Evolutionary conservation across 2,888 invertebrate species (phyloP).

Genomic region (Dinocampus coccinellae): DNA sequence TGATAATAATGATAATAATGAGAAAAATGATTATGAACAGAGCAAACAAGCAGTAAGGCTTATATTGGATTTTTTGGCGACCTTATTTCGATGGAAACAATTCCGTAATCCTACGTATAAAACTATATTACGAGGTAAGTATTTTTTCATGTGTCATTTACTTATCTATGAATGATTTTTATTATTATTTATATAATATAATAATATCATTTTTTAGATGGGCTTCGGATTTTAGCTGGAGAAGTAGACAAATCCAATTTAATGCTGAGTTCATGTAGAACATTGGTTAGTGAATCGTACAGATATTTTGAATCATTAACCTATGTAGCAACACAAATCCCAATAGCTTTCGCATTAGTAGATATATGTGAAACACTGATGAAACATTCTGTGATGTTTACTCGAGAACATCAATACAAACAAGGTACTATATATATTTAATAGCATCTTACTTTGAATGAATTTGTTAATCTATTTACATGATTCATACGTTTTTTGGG

Average conservation of each 20-base stretch:
- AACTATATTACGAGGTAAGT: conserved; percentile 59
- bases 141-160: background rate
- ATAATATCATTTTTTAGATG: conserved; percentile 50
- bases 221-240: conserved; percentile 59
- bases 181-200: background rate
- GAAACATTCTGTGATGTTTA: conserved; percentile 61
- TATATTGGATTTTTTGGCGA: conserved; percentile 73
- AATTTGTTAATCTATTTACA: background rate
- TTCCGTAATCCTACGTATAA: conserved; percentile 71
- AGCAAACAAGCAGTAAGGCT: conserved; percentile 71
- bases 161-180: background rate
- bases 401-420: conserved; percentile 52
- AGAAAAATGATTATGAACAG: conserved; percentile 44
- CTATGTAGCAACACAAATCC: conserved; percentile 64
- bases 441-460: background rate
- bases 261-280: conserved; percentile 57
- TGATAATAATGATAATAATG: conserved; percentile 36
- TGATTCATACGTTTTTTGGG: conserved; percentile 1
- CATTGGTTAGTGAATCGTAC: conserved; percentile 64
- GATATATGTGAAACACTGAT: conserved; percentile 61
- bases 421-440: conserved; percentile 55
- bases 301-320: conserved; percentile 64
- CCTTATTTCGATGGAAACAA: conserved; percentile 76
- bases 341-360: conserved; percentile 61
- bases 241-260: conserved; percentile 55